Conservation (phyloP, 2,113 vertebrate genomes). For the Lamprotornis superbus region DNA sequence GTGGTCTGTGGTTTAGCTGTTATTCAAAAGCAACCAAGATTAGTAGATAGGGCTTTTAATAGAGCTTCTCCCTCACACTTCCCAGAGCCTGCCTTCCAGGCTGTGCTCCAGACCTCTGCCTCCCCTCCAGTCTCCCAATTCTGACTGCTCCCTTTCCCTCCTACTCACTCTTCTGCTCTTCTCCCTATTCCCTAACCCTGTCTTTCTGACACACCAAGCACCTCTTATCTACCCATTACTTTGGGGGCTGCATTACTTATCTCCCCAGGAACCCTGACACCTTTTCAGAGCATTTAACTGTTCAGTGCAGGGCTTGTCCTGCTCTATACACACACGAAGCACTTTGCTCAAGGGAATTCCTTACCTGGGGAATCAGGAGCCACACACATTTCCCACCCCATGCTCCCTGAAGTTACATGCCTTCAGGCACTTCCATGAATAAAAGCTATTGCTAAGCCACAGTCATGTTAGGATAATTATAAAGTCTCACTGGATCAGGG, state of each 20-base stretch:
- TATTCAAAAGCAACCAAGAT: slow-evolving; percentile 55
- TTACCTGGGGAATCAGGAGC: not conserved
- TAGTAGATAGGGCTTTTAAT: slow-evolving; percentile 38
- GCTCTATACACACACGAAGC: rapidly evolving
- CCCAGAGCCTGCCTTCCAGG: slow-evolving; percentile 28
- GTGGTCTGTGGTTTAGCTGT: slow-evolving; percentile 61
- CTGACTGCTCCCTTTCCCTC: not conserved
- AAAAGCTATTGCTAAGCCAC: slow-evolving; percentile 61
- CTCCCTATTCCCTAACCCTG: not conserved
- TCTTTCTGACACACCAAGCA: not conserved
- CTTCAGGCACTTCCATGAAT: slow-evolving; percentile 42
- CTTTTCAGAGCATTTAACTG: not conserved
- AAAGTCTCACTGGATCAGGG: not conserved
- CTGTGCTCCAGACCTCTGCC: slow-evolving; percentile 30
- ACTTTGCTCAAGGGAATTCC: not conserved
- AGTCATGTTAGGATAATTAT: not conserved
- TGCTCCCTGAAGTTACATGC: not conserved
- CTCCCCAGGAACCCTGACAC: not conserved
- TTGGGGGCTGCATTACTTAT: not conserved
- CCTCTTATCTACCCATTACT: not conserved
- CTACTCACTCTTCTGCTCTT: not conserved
- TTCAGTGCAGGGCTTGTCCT: not conserved
- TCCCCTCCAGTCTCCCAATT: not conserved
- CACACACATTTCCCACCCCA: not conserved
- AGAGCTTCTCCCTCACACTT: slow-evolving; percentile 38